Base-by-base conservation (phyloP, 2,888 invertebrate species). In the Matsumyia berberina region DNA sequence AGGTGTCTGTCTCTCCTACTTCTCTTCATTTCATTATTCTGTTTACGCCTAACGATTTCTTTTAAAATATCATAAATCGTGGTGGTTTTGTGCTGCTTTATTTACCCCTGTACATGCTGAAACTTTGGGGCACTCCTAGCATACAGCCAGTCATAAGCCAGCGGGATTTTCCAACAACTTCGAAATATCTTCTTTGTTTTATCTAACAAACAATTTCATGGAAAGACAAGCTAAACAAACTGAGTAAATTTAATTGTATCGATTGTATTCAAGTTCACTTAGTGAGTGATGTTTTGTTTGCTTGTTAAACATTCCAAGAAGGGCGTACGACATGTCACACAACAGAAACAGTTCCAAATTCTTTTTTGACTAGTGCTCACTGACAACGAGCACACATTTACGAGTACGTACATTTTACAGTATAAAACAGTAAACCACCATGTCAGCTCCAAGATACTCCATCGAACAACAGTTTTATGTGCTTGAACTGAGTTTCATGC, bases 391-490 rank as follows among this genome's bases (percentile, higher is more conserved):
- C 33, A 9, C 29, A 37, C 64, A 67, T 46, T 24, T 5, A 46
- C 62, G 24, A 39, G 3, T 39, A 66, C 53, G 17, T 57, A n/a
- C n/a, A n/a, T n/a, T n/a, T n/a, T 67, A 58, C 42, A 37, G 58
- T 51, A 2, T 31, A 42, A 33, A 37, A 31, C 44, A 19, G 49
- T 66, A 24, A 12, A 17, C 24, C 60, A 37, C 46, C 24, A 11
- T 11, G 31, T 46, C 33, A n/a, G 19, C 39, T 57, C 8, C 12
- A 19, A 51, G 37, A 15, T 12, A 35, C 37, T 19, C 12, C 57
- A 9, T 5, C 39, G 53, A 66, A 80, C 76, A 85, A 85, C 85
- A 64, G 85, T 85, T 80, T 76, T 80, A 74, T 62, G 51, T 79
- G 57, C 69, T 64, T 74, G 51, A 64, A 62, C 69, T 39, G 78